A percentile compares a stretch with the other conserved stretches of the same genome.
phyloP scores from a whole-genome alignment of 2,113 vertebrate species.

The Tinamus guttatus region DNA sequence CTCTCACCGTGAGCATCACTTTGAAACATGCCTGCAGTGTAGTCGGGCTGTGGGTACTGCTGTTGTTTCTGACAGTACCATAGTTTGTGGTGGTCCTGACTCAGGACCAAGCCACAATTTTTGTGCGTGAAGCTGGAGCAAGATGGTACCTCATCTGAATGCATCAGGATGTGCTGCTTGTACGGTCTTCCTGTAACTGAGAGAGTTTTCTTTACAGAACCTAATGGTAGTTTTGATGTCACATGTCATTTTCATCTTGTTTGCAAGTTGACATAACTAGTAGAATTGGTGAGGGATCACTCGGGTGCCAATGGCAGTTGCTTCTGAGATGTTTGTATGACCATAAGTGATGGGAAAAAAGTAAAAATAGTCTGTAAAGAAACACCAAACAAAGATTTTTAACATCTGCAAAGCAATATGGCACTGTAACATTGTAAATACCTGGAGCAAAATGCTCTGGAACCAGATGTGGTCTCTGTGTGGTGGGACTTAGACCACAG shows the following conservation, averaged over 20 bases:
- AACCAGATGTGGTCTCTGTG: neutral
- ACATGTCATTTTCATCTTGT: neutral
- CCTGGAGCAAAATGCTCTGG: neutral
- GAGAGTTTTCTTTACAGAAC: neutral
- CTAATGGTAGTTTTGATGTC: neutral
- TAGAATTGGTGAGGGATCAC: neutral
- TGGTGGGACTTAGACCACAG: neutral
- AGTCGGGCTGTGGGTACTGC: neutral
- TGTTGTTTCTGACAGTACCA: too few species aligned
- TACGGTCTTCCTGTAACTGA: fast-evolving
- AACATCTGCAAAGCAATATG: neutral
- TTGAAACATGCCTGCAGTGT: neutral
- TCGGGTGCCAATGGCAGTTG: neutral
- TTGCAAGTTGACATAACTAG: neutral
- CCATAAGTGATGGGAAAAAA: neutral
- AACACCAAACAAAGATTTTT: neutral
- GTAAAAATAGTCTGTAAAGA: neutral
- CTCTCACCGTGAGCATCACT: fast-evolving
- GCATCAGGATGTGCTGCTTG: neutral
- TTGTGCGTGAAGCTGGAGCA: neutral
- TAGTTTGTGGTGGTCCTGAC: neutral
- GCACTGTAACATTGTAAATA: neutral
- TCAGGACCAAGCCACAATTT: neutral
- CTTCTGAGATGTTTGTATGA: neutral
- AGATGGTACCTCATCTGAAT: fast-evolving